Base-by-base conservation (phyloP, 2,797 vertebrate genomes). In the Kryptolebias ocellatus region DNA sequence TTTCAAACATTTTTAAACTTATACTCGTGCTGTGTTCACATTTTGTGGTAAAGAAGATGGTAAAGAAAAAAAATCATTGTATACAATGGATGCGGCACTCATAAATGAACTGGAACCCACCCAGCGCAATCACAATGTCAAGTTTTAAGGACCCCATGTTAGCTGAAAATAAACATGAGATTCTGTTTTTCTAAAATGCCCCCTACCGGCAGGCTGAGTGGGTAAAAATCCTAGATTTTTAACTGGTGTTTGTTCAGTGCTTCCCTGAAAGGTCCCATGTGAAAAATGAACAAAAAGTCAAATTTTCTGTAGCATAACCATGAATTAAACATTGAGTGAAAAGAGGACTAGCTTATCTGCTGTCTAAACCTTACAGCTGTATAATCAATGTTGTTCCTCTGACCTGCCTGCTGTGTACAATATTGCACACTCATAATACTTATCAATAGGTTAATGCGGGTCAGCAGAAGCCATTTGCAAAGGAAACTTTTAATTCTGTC, bases 361-460 rank as follows among this genome's bases (percentile, higher is more conserved):
- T 28, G 31, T 37, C 8, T 39, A 24, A n/a, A n/a, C 18, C 9
- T 18, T 12, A 3, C 14, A 34, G n/a, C 52, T 45, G 20, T n/a
- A 55, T 53, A 53, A 63, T 53, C 62, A 47, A 47, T 47, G 64
- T 55, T 56, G 14, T 34, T 34, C 45, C 5, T 24, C 34, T 37
- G 31, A 66, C 64, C 53, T 28, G 18, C 5, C 31, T 50, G 64
- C 10, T 56, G 18, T 49, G 53, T 37, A 66, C 45, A 50, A 50
- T 57, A 39, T 42, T 53, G 50, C 24, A 28, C 24, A 45, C 5
- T 31, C 53, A 29, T 45, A 59, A 29, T 27, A 47, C 45, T 50
- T 60, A 51, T 27, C 28, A 15, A 49, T 24, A 60, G 62, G 56
- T 73, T 64, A 74, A 73, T 15, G 24, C 50, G 15, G 53, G 70